Percentiles rank a stretch among this genome's conserved stretches.
Conservation (phyloP, 2,888 invertebrate species). For the Dasypogon diadema region DNA sequence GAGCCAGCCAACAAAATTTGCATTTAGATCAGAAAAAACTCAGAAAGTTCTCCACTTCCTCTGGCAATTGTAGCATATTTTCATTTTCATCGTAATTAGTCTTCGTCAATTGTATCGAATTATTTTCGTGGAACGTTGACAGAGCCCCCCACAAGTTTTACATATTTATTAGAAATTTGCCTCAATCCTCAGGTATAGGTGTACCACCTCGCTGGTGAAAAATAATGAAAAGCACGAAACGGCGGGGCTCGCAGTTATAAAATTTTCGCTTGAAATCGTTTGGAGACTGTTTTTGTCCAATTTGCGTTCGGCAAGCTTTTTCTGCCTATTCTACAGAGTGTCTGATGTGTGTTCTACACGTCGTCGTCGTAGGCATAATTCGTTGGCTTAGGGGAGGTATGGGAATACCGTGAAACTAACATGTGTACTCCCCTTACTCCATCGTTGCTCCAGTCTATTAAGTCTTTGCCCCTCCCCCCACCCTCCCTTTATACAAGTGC, state of each 20-base stretch:
- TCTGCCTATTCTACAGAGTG: not conserved
- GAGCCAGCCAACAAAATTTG: too few species aligned
- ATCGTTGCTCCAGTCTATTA: too few species aligned
- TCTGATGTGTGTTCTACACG: too few species aligned
- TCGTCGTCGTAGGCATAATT: too few species aligned
- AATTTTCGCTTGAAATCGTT: not conserved
- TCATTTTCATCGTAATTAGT: constrained; percentile 11
- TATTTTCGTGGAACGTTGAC: constrained; percentile 20
- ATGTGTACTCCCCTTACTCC: too few species aligned
- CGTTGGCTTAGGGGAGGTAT: too few species aligned
- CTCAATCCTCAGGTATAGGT: not conserved
- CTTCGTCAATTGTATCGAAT: constrained; percentile 26
- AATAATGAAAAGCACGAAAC: too few species aligned
- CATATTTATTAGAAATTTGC: not conserved
- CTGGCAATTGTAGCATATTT: not conserved
- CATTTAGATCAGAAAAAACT: not conserved
- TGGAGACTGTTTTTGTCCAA: not conserved
- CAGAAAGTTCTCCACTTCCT: not conserved
- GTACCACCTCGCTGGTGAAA: too few species aligned
- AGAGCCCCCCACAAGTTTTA: not conserved
- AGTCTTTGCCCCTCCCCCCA: not conserved
- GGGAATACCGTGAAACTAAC: too few species aligned
- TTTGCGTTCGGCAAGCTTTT: not conserved
- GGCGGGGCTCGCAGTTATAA: not conserved
- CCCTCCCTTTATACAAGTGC: not conserved